Evolutionary conservation across 2,888 invertebrate genomes (phyloP).

Genomic region (Trilocha varians): DNA sequence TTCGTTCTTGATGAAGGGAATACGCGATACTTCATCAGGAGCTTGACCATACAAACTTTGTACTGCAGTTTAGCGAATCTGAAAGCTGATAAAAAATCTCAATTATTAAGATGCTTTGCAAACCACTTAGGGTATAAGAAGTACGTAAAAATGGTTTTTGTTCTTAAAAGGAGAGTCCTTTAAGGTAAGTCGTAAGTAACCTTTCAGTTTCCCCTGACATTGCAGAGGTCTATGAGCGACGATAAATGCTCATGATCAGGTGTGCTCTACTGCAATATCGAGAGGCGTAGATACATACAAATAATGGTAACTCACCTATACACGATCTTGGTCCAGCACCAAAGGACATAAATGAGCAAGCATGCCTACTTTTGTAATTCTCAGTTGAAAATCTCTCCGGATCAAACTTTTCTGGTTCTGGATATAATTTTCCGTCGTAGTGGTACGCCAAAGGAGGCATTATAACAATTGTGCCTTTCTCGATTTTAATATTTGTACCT

Average conservation of each 20-base stretch:
- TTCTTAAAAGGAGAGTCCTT: no score
- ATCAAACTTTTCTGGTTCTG: constrained; percentile 55
- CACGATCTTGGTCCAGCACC: constrained; percentile 56
- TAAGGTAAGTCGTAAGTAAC: no score
- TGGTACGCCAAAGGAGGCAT: constrained; percentile 53
- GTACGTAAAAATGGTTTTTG: no score
- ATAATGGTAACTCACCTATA: constrained; percentile 37
- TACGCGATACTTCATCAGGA: constrained; percentile 29
- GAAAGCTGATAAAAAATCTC: constrained; percentile 22
- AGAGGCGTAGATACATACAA: no score
- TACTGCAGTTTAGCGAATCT: constrained; percentile 34
- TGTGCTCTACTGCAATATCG: no score
- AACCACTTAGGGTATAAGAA: no score
- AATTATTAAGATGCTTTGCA: neutral
- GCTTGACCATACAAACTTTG: constrained; percentile 24
- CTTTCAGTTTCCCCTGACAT: no score
- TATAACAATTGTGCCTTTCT: constrained; percentile 35
- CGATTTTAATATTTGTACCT: constrained; percentile 34
- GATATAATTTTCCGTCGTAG: constrained; percentile 51
- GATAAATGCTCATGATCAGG: no score
- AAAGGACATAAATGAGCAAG: constrained; percentile 50
- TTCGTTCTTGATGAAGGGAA: constrained; percentile 26
- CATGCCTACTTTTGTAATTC: constrained; percentile 30
- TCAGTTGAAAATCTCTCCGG: constrained; percentile 59
- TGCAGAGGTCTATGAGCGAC: no score